A percentile compares a stretch with the other conserved stretches of the same genome.
Conservation (phyloP, 2,888 invertebrate species). For the Netelia melanura region DNA sequence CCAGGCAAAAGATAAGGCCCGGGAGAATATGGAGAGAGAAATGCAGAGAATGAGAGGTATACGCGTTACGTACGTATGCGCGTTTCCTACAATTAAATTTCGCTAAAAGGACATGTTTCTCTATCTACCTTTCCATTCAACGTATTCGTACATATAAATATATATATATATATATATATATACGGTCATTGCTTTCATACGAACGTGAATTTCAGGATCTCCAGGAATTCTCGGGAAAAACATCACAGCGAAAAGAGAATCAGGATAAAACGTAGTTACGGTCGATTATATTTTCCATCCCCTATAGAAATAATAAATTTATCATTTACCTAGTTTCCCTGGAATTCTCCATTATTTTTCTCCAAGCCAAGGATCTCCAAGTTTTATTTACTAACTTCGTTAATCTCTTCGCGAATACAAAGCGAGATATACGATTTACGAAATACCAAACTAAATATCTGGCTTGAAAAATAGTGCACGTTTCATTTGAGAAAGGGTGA, state of each 20-base stretch:
- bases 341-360: neutral
- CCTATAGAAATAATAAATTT: neutral
- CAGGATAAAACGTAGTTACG: neutral
- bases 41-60: neutral
- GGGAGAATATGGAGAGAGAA: neutral
- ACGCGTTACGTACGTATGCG: slow-evolving; percentile 7
- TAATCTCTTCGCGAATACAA: neutral
- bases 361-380: neutral
- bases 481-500: no score
- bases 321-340: neutral
- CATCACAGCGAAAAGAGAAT: neutral
- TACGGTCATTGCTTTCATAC: neutral
- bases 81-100: slow-evolving; percentile 32
- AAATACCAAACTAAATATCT: slow-evolving; percentile 9
- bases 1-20: slow-evolving; percentile 19
- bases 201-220: neutral
- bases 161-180: neutral
- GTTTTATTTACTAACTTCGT: neutral
- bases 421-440: neutral
- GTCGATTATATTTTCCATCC: neutral
- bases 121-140: neutral
- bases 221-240: neutral
- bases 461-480: neutral
- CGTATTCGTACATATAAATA: neutral
- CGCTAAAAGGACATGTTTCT: slow-evolving; percentile 26